phyloP scores from a whole-genome alignment of 2,113 vertebrate genomes.

The Oncorhynchus masou region DNA sequence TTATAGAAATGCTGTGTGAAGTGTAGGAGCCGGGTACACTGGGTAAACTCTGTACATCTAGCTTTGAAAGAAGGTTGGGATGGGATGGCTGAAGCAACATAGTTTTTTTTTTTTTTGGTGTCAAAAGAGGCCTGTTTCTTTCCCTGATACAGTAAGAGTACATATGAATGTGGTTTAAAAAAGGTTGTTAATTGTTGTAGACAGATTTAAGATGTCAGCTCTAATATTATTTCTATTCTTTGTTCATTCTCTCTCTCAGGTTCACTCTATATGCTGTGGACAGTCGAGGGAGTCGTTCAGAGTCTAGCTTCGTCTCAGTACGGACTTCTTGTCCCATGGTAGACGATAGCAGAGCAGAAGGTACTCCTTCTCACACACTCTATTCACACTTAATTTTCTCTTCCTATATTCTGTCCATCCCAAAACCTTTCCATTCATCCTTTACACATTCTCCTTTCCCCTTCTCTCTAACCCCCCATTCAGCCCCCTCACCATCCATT shows the following conservation, averaged over 20 bases:
- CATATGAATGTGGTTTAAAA: too few species aligned
- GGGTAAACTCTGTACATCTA: neutral
- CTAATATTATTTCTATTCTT: neutral
- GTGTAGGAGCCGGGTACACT: conserved; percentile 3
- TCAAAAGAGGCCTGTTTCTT: too few species aligned
- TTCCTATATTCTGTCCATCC: too few species aligned
- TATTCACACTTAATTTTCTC: neutral
- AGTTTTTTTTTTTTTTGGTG: too few species aligned
- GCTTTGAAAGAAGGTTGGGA: neutral
- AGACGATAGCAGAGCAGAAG: conserved; percentile 95
- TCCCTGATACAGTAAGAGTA: too few species aligned
- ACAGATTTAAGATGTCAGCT: neutral
- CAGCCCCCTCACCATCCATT: too few species aligned
- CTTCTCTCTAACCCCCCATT: neutral
- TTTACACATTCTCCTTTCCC: neutral
- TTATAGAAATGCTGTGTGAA: neutral
- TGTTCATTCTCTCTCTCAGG: conserved; percentile 59
- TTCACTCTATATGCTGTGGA: conserved; percentile 93
- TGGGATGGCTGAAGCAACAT: neutral
- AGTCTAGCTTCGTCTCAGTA: conserved; percentile 87
- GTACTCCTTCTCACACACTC: conserved; percentile 60
- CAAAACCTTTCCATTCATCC: neutral
- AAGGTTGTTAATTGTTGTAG: neutral
- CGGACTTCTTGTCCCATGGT: conserved; percentile 93
- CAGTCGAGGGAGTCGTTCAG: conserved; percentile 88